These are phyloP conservation scores for Diplolepis rosae DNA, from an alignment of 2,888 invertebrate genomes.

Conservation along the genomic window DNA sequence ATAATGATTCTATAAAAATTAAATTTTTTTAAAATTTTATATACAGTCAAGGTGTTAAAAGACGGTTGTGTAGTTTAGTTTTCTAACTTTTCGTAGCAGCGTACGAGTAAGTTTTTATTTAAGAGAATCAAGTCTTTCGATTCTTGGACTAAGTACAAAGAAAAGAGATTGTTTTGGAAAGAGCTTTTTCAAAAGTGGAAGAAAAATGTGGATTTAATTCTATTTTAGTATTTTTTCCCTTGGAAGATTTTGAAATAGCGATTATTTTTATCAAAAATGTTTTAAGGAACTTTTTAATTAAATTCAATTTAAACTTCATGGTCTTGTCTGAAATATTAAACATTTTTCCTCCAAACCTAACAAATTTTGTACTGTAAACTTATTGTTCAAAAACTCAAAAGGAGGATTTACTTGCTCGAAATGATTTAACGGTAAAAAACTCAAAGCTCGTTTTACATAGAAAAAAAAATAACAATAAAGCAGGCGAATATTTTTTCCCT, in stretches of 20 bases:
- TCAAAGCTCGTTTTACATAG: background rate
- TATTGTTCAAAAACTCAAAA: background rate
- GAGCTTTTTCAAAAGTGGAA: background rate
- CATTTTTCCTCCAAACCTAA: background rate
- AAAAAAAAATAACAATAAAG: background rate
- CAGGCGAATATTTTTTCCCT: constrained; percentile 14
- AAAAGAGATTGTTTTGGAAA: background rate
- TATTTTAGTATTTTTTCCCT: no score
- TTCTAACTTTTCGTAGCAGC: background rate
- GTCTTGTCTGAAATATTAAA: background rate
- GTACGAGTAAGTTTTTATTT: background rate
- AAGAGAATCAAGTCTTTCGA: background rate
- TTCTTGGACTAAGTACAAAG: background rate
- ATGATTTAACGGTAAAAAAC: background rate
- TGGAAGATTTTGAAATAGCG: no score
- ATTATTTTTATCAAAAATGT: no score
- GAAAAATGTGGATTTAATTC: background rate
- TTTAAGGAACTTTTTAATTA: no score
- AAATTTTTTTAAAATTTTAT: no score
- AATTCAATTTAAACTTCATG: background rate
- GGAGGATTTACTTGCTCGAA: constrained; percentile 1
- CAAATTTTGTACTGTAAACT: background rate
- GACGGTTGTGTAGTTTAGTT: background rate
- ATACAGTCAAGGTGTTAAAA: background rate
- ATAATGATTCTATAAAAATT: no score